phyloP scores from a whole-genome alignment of 1,140 invertebrate genomes.

The Heterodera carotae region DNA sequence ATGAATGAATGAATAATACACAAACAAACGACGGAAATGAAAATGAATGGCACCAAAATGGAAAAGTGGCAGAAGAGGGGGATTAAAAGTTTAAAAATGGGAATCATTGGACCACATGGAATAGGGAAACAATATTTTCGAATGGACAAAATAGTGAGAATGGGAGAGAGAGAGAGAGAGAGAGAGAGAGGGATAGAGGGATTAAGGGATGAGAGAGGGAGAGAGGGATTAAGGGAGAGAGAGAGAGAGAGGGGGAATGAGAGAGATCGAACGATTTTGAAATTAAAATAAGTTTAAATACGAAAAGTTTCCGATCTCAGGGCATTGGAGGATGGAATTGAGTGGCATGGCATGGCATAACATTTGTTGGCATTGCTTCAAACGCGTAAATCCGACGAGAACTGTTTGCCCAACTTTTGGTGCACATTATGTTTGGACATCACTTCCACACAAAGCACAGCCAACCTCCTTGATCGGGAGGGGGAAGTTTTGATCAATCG shows the following conservation, averaged over 20 bases:
- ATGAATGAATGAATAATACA: too few relatives aligned
- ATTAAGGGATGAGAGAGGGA: background rate
- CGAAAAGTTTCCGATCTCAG: conserved; percentile 7
- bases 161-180: background rate
- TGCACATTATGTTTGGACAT: conserved; percentile 36
- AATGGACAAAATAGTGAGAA: background rate
- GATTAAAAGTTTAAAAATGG: background rate
- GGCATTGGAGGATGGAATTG: background rate
- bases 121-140: background rate
- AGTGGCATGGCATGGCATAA: background rate
- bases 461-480: background rate
- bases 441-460: conserved; percentile 38
- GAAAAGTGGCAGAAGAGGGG: background rate
- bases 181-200: background rate
- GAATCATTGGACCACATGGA: background rate
- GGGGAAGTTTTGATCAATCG: background rate
- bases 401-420: conserved; percentile 24
- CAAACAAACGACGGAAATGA: background rate
- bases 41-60: background rate
- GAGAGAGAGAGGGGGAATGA: background rate
- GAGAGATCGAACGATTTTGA: background rate
- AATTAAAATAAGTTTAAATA: background rate
- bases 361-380: background rate
- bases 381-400: conserved; percentile 9
- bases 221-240: background rate